phyloP scores from a whole-genome alignment of 2,888 invertebrate species.

The Creontiades dilutus region DNA sequence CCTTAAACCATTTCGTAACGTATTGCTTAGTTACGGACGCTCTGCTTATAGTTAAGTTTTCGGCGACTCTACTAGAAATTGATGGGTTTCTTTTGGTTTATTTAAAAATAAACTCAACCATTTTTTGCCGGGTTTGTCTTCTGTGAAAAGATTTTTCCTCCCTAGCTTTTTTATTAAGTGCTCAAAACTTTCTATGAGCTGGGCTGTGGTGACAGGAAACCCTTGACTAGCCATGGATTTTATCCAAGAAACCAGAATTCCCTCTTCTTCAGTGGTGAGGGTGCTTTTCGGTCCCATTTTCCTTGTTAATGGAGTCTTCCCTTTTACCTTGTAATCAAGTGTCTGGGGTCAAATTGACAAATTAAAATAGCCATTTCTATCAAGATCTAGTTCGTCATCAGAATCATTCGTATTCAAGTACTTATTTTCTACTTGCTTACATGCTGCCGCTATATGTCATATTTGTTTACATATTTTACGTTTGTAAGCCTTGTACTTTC shows the following conservation, averaged over 20 bases:
- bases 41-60: constrained; percentile 26
- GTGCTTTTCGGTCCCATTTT: constrained; percentile 65
- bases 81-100: neutral
- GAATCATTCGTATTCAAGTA: too few species aligned
- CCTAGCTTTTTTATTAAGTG: constrained; percentile 70
- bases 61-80: constrained; percentile 1
- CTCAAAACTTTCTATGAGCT: constrained; percentile 74
- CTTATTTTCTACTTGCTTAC: too few species aligned
- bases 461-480: too few species aligned
- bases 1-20: neutral
- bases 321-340: constrained; percentile 52
- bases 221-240: constrained; percentile 55
- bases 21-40: neutral
- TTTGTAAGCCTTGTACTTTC: too few species aligned
- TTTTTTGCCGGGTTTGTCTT: neutral
- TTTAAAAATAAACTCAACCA: neutral
- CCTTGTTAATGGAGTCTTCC: constrained; percentile 14
- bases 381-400: too few species aligned
- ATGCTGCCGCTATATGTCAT: too few species aligned
- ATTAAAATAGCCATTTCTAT: too few species aligned
- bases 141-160: constrained; percentile 33
- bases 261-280: constrained; percentile 71
- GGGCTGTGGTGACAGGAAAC: constrained; percentile 71
- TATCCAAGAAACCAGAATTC: constrained; percentile 69
- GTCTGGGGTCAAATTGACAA: neutral